phyloP scores from a whole-genome alignment of 2,797 vertebrate species.

The Brachymystax lenok region DNA sequence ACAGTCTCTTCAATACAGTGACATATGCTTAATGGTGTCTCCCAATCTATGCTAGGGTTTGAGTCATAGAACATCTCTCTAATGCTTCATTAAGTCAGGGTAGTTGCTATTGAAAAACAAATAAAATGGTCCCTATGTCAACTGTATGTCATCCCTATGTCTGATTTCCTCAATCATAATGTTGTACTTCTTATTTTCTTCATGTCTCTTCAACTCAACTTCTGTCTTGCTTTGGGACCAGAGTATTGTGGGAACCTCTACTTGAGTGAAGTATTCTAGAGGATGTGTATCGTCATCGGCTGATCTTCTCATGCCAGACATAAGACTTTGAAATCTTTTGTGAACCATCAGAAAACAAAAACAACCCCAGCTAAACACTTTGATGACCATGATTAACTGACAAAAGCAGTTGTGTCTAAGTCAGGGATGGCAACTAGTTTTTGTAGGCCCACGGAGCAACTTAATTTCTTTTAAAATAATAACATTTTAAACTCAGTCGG shows the following conservation, averaged over 20 bases:
- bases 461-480: no score
- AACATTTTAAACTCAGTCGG: no score
- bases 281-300: no score
- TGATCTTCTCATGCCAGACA: no score
- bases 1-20: constrained; percentile 28
- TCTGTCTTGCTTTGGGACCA: constrained; percentile 33
- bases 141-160: constrained; percentile 23
- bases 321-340: no score
- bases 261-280: background rate
- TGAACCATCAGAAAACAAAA: background rate
- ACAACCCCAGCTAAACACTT: background rate
- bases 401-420: background rate
- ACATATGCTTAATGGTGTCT: constrained; percentile 45
- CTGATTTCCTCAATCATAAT: background rate
- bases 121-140: constrained; percentile 42
- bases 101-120: constrained; percentile 50
- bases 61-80: constrained; percentile 29
- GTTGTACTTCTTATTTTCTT: background rate
- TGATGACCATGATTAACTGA: no score
- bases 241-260: constrained; percentile 55
- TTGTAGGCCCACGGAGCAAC: no score
- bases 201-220: constrained; percentile 20
- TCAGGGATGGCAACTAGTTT: no score
- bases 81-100: constrained; percentile 39
- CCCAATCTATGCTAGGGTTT: constrained; percentile 39